Conservation (phyloP, 2,888 invertebrate genomes). For the Drosophila testacea region DNA sequence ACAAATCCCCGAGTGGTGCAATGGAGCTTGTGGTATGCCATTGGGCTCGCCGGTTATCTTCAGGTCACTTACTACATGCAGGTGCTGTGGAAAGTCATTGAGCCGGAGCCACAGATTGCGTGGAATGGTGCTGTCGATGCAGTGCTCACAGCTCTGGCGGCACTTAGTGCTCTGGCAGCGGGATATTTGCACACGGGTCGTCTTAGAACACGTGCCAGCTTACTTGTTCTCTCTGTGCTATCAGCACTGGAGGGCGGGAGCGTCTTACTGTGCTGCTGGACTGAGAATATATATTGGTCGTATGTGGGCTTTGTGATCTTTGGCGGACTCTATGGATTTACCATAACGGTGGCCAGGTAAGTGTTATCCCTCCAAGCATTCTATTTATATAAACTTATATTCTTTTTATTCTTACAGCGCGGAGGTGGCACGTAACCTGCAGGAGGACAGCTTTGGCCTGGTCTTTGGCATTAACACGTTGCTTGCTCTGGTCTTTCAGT, state of each 20-base stretch:
- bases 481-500: slow-evolving; percentile 91
- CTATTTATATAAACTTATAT: no score
- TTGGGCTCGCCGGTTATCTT: slow-evolving; percentile 90
- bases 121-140: slow-evolving; percentile 94
- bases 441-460: slow-evolving; percentile 94
- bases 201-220: slow-evolving; percentile 83
- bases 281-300: slow-evolving; percentile 88
- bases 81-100: slow-evolving; percentile 88
- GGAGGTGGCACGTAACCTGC: slow-evolving; percentile 93
- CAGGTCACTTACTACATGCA: slow-evolving; percentile 91
- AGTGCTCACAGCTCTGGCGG: slow-evolving; percentile 89
- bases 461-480: slow-evolving; percentile 96
- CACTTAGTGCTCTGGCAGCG: slow-evolving; percentile 87
- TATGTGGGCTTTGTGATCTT: slow-evolving; percentile 91
- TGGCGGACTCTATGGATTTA: slow-evolving; percentile 91
- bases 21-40: slow-evolving; percentile 92
- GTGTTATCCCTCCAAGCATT: not conserved
- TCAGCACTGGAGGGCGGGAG: slow-evolving; percentile 87
- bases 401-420: slow-evolving; percentile 87
- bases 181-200: slow-evolving; percentile 84
- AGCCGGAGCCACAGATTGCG: slow-evolving; percentile 80
- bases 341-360: slow-evolving; percentile 83
- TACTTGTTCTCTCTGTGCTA: slow-evolving; percentile 85
- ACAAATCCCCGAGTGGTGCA: slow-evolving; percentile 88
- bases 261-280: slow-evolving; percentile 87